Percentiles rank a stretch among this genome's conserved stretches.
These are phyloP conservation scores for Propithecus perrieri DNA, from an alignment of 2,797 vertebrate genomes.

Conservation along the genomic window DNA sequence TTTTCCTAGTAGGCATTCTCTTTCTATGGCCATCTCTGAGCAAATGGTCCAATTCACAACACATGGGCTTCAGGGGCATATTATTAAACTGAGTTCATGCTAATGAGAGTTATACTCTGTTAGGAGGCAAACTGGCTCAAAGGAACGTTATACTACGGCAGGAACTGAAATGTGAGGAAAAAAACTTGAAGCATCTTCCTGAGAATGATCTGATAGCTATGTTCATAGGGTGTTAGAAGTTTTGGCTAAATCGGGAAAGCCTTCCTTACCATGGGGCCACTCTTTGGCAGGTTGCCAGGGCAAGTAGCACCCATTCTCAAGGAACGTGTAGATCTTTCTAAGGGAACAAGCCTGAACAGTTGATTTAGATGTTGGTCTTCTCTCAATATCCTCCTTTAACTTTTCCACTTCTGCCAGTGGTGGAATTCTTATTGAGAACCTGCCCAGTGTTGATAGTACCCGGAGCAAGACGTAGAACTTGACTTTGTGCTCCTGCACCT, in stretches of 20 bases:
- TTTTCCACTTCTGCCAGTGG: background rate
- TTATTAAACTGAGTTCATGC: background rate
- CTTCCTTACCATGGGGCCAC: background rate
- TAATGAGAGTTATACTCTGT: background rate
- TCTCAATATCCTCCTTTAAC: background rate
- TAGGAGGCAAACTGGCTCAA: background rate
- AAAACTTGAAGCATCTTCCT: background rate
- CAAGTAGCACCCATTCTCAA: constrained; percentile 21
- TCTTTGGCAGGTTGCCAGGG: constrained; percentile 52
- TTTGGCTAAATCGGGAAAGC: constrained; percentile 52
- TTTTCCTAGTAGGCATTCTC: background rate
- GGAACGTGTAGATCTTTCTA: constrained; percentile 41
- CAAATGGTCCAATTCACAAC: background rate
- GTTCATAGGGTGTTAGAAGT: background rate
- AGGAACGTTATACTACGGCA: background rate
- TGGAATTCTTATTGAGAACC: background rate
- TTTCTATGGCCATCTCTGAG: background rate
- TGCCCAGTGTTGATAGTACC: background rate
- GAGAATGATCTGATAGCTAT: constrained; percentile 27
- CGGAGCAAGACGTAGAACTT: background rate
- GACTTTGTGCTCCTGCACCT: background rate
- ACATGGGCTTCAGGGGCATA: background rate
- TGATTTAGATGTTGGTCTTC: background rate
- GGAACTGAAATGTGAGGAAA: background rate
- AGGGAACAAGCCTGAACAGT: background rate